phyloP scores from a whole-genome alignment of 1,140 invertebrate genomes.

The Aphidius gifuensis region DNA sequence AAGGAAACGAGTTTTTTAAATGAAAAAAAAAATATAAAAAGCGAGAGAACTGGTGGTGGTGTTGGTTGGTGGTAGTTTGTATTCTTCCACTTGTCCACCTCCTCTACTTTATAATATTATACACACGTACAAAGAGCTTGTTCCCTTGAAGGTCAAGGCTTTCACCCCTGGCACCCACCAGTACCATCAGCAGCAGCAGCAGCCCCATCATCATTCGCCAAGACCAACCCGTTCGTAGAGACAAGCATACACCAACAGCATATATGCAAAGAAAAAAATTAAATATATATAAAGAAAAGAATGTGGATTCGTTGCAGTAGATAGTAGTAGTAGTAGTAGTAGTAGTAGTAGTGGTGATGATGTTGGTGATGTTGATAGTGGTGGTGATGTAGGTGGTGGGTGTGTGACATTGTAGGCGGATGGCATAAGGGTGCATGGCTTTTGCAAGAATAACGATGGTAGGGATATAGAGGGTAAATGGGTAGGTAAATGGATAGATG shows the following conservation, averaged over 20 bases:
- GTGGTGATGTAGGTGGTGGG: background rate
- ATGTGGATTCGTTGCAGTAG: background rate
- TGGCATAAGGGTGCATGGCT: slow-evolving; percentile 24
- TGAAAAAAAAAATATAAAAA: too few relatives aligned
- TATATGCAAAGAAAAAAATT: background rate
- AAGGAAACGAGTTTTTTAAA: too few relatives aligned
- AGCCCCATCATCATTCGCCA: too few relatives aligned
- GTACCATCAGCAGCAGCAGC: background rate
- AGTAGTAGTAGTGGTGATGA: slow-evolving; percentile 1
- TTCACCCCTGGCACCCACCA: slow-evolving; percentile 30
- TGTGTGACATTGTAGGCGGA: slow-evolving; percentile 22
- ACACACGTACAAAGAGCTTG: slow-evolving; percentile 9
- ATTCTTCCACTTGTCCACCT: background rate
- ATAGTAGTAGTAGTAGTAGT: background rate
- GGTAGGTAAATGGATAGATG: slow-evolving; percentile 5
- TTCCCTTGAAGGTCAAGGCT: slow-evolving; percentile 50
- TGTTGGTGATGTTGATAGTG: background rate
- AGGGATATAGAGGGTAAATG: slow-evolving; percentile 12
- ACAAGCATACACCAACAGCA: too few relatives aligned
- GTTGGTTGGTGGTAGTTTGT: background rate
- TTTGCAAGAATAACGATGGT: background rate
- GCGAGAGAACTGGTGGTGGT: background rate
- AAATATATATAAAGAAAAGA: background rate
- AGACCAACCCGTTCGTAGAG: too few relatives aligned
- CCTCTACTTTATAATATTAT: too few relatives aligned